Base-by-base conservation (phyloP, 64 coral and sea anemone species). In the Pachyseris speciosa region DNA sequence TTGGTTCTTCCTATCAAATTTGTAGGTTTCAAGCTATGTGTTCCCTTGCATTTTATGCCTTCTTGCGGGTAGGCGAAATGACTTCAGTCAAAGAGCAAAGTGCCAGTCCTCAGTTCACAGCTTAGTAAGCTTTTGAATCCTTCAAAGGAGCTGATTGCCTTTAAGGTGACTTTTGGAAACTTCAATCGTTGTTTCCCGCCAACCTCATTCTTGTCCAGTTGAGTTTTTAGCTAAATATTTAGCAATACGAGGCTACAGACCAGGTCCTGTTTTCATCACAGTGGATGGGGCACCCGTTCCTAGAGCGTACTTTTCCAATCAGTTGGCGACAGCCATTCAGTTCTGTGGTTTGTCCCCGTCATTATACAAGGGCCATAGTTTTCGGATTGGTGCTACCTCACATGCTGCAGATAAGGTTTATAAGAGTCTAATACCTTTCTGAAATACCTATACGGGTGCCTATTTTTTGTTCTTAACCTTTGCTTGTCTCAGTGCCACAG, bases 201-300 rank as follows among this genome's bases (percentile, higher is more conserved):
- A 88, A 34, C 64, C 31, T 26, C 28, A 41, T 75, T 57, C 55
- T 20, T 88, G 68, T 65, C 86, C 86, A 58, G 86, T 88, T 37
- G 37, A n/a, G 27, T 60, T 72, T 33, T 48, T 48, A 13, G 1
- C 45, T 13, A 48, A 48, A 13, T 48, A 48, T 13, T 48, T 73
- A 22, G 52, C 19, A 13, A 9, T 48, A 11, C 34, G 65, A 29
- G 83, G 83, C 64, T 5, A 25, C 13, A 11, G 36, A 52, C 64
- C 43, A 20, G 83, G 83, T 10, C 0, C 83, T 26, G 26, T 86
- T 31, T 86, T 86, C 42, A 51, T 70, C 36, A 45, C 58, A 36
- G 66, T 19, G 58, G 20, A 31, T 34, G 64, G 64, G 43, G 19
- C n/a, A 15, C 32, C 83, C 15, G 83, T 86, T 68, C 39, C 79